Conservation (phyloP, 2,888 invertebrate species). For the Mimas tiliae region DNA sequence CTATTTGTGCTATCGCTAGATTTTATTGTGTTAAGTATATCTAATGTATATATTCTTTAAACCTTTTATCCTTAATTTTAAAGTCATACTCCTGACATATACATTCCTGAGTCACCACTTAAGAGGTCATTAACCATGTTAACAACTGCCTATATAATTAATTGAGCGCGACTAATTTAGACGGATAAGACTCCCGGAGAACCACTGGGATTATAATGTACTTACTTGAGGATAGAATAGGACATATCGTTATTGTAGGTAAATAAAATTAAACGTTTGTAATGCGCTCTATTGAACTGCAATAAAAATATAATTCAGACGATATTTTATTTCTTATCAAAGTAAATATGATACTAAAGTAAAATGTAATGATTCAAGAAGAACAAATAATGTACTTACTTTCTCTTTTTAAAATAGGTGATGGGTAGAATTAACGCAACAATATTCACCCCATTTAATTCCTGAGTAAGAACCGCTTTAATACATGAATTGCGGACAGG, state of each 20-base stretch:
- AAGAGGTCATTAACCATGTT: constrained; percentile 29
- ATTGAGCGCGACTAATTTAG: constrained; percentile 11
- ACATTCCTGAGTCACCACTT: constrained; percentile 26
- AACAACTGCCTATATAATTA: constrained; percentile 26
- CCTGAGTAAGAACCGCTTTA: not conserved
- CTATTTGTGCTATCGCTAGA: no score
- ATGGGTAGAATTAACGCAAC: not conserved
- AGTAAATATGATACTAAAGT: no score
- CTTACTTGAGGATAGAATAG: not conserved
- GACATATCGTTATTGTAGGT: not conserved
- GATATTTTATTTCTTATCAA: no score
- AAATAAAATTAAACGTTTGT: no score
- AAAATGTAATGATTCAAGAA: no score
- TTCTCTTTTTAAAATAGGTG: not conserved
- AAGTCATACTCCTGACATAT: not conserved
- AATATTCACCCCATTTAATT: not conserved
- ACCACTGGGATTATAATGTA: not conserved
- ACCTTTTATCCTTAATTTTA: not conserved
- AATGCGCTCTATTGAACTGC: no score
- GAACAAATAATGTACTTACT: no score
- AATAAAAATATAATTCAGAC: no score
- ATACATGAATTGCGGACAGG: constrained; percentile 12
- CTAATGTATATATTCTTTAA: not conserved
- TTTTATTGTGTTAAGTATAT: not conserved
- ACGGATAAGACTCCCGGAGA: not conserved